A percentile compares a stretch with the other conserved stretches of the same genome.
phyloP scores from a whole-genome alignment of 2,888 invertebrate genomes.

The Syrista parreyssii region DNA sequence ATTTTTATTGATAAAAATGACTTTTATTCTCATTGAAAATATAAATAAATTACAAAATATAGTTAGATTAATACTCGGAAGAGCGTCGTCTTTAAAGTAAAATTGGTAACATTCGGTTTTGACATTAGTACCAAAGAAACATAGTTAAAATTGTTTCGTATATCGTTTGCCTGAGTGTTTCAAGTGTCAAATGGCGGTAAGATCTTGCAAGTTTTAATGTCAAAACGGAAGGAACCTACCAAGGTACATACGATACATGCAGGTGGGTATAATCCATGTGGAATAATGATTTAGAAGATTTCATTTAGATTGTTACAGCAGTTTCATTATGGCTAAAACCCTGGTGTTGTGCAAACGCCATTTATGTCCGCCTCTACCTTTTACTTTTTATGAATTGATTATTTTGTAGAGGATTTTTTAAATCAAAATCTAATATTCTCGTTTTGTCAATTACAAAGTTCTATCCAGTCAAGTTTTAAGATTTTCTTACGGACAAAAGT shows the following conservation, averaged over 20 bases:
- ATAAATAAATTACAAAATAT: conserved; percentile 66
- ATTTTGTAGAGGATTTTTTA: not conserved
- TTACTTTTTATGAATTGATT: not conserved
- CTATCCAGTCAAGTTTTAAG: conserved; percentile 8
- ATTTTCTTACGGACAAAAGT: conserved; percentile 4
- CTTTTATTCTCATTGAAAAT: conserved; percentile 59
- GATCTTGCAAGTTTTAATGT: conserved; percentile 14
- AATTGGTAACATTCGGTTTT: conserved; percentile 32
- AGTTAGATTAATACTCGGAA: conserved; percentile 54
- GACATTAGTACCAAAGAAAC: conserved; percentile 16
- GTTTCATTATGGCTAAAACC: conserved; percentile 16
- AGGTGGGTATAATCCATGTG: conserved; percentile 30
- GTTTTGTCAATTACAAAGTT: conserved; percentile 4
- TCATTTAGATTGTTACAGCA: conserved; percentile 33
- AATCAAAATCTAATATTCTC: not conserved
- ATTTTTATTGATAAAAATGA: conserved; percentile 54
- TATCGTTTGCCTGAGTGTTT: not conserved
- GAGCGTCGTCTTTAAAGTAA: conserved; percentile 48
- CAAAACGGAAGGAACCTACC: conserved; percentile 28
- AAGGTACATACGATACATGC: conserved; percentile 44
- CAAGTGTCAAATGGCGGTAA: not conserved
- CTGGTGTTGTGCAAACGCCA: conserved; percentile 16
- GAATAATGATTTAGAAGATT: conserved; percentile 26
- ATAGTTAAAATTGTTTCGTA: conserved; percentile 13
- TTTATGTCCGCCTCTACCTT: not conserved